Conservation (phyloP, 2,113 vertebrate genomes). For the Cryptotis parvus region DNA sequence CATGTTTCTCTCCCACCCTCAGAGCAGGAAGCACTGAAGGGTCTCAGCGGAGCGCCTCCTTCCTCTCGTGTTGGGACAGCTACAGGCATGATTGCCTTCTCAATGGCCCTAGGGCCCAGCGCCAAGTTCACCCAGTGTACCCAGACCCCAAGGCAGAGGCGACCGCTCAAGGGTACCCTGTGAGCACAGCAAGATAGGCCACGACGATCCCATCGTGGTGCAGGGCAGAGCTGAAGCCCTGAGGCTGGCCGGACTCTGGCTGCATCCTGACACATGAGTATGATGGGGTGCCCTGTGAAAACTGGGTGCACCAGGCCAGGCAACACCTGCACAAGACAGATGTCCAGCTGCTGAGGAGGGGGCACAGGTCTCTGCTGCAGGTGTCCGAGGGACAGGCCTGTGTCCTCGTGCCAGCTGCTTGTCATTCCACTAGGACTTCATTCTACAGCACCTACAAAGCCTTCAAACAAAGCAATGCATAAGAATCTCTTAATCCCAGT, state of each 20-base stretch:
- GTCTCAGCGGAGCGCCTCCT: no score
- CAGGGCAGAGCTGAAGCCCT: neutral
- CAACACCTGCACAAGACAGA: neutral
- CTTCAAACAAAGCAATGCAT: neutral
- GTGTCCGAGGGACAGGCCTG: fast-evolving
- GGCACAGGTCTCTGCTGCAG: neutral
- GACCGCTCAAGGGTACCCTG: no score
- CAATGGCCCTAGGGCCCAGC: neutral
- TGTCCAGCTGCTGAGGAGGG: neutral
- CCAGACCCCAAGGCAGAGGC: neutral
- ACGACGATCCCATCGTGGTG: fast-evolving
- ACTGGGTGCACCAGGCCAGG: neutral
- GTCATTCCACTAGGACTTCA: neutral
- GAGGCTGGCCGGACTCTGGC: neutral
- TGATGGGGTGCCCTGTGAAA: neutral
- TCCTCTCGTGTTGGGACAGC: neutral
- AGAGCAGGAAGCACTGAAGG: fast-evolving
- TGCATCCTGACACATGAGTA: no score
- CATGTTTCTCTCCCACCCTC: no score
- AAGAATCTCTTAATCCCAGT: neutral
- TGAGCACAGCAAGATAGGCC: neutral
- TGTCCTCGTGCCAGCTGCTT: neutral
- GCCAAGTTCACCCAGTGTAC: neutral
- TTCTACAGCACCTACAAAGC: neutral
- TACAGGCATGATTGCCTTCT: neutral